Conservation (phyloP, 2,888 invertebrate species). For the Aphrophora alni region DNA sequence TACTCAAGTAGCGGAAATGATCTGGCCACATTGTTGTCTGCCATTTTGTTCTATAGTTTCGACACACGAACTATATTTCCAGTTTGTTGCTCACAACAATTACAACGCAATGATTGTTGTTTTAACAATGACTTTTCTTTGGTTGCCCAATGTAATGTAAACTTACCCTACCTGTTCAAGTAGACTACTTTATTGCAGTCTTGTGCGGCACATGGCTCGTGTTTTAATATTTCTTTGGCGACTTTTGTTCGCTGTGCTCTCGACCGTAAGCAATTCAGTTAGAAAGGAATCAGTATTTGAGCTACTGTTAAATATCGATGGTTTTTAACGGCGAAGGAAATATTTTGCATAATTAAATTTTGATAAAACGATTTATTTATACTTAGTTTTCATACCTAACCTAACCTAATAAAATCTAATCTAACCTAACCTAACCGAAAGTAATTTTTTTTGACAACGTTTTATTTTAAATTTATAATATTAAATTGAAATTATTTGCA, state of each 20-base stretch:
- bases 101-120: not conserved
- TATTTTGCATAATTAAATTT: too few relatives aligned
- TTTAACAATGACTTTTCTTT: not conserved
- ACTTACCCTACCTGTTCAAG: not conserved
- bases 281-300: too few relatives aligned
- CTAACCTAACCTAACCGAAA: too few relatives aligned
- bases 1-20: conserved; percentile 36
- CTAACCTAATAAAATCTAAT: too few relatives aligned
- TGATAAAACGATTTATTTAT: too few relatives aligned
- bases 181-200: not conserved
- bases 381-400: too few relatives aligned
- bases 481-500: too few relatives aligned
- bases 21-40: conserved; percentile 37
- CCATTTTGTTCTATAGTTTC: conserved; percentile 25
- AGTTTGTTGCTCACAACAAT: not conserved
- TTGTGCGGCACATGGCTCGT: not conserved
- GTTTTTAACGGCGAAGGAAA: too few relatives aligned
- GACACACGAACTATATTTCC: not conserved
- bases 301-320: too few relatives aligned
- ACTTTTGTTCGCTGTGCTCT: not conserved
- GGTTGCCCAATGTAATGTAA: not conserved
- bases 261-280: not conserved
- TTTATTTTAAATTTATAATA: too few relatives aligned
- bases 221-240: not conserved
- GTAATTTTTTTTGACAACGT: too few relatives aligned